Percentiles rank a stretch among this genome's conserved stretches.
Evolutionary conservation across 2,113 vertebrate species (phyloP).

Genomic region (Balaenoptera acutorostrata): DNA sequence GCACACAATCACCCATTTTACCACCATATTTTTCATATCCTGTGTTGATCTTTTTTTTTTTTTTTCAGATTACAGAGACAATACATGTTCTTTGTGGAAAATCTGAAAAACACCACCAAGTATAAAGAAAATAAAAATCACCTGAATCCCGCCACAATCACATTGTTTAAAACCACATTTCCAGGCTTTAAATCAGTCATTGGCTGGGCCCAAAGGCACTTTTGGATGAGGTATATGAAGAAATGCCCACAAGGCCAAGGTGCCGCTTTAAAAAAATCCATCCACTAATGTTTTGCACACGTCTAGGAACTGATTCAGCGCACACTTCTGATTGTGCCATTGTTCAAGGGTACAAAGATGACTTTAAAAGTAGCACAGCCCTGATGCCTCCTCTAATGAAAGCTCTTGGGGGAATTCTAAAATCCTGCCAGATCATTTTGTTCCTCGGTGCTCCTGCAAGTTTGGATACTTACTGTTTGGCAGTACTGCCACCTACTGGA

Average conservation of each 20-base stretch:
- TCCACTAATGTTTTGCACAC: background rate
- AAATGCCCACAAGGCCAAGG: background rate
- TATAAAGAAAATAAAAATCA: slow-evolving; percentile 25
- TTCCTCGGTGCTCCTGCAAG: background rate
- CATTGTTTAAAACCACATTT: slow-evolving; percentile 22
- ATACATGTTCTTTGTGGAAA: background rate
- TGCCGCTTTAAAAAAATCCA: background rate
- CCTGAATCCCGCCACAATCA: background rate
- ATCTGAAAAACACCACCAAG: background rate
- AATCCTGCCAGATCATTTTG: background rate
- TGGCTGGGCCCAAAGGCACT: background rate
- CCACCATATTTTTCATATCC: background rate
- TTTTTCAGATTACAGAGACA: background rate
- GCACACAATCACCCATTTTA: background rate
- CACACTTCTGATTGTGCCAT: background rate
- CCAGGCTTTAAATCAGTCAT: background rate
- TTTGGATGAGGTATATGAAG: background rate
- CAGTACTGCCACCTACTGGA: slow-evolving; percentile 70
- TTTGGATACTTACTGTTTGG: background rate
- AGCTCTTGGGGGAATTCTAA: slow-evolving; percentile 9
- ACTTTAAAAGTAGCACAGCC: background rate
- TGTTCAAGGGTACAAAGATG: background rate
- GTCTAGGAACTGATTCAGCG: background rate
- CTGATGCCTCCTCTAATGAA: background rate
- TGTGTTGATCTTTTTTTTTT: background rate